These are phyloP conservation scores for Platysternon megacephalum DNA, from an alignment of 2,113 vertebrate genomes.

Conservation along the genomic window DNA sequence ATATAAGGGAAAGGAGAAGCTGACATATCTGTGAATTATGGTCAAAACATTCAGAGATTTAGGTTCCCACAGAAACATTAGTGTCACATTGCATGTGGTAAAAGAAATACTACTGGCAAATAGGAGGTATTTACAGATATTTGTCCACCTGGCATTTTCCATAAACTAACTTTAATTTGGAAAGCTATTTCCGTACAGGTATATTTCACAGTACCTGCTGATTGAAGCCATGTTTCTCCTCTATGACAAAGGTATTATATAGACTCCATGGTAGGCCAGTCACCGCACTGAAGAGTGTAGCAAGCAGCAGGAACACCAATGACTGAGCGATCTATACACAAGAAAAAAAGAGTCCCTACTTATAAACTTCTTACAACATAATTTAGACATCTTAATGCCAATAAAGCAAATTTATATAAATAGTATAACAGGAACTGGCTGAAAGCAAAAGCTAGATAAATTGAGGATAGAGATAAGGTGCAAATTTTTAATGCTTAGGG, in stretches of 20 bases:
- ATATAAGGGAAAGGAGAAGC: not conserved
- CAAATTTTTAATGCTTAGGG: not conserved
- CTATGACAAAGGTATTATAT: constrained; percentile 97
- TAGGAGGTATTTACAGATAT: not conserved
- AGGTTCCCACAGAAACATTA: not conserved
- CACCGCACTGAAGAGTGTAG: constrained; percentile 94
- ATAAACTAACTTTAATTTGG: not conserved
- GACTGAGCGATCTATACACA: constrained; percentile 90
- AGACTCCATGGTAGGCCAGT: constrained; percentile 97
- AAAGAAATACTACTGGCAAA: not conserved
- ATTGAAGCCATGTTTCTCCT: constrained; percentile 98
- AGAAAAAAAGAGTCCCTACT: not conserved
- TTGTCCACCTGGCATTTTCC: not conserved
- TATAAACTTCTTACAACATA: not conserved
- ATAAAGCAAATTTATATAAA: not conserved
- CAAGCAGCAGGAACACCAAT: constrained; percentile 90
- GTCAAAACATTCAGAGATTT: not conserved
- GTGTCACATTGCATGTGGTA: not conserved
- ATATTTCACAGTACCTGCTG: constrained; percentile 87
- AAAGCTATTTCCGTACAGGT: accelerated
- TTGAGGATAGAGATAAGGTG: not conserved
- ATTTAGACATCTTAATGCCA: not conserved
- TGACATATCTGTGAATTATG: not conserved
- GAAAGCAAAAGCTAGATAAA: not conserved
- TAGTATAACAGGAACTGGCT: not conserved